A percentile compares a stretch with the other conserved stretches of the same genome.
phyloP scores from a whole-genome alignment of 2,113 vertebrate species.

The Mesembrinibis cayennensis region DNA sequence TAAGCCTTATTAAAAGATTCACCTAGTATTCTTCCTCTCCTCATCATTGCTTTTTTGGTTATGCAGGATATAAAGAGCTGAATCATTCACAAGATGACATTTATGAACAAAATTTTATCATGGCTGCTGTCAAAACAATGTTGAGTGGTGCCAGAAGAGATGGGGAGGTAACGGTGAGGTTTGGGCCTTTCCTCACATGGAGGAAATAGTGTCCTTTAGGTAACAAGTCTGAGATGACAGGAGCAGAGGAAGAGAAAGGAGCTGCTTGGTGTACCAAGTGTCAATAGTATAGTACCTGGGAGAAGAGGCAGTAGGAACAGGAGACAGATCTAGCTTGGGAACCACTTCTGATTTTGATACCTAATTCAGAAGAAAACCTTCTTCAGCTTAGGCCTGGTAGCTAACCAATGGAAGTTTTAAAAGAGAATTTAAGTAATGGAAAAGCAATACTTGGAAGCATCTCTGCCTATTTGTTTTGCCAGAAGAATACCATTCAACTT shows the following conservation, averaged over 20 bases:
- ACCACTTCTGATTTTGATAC: not conserved
- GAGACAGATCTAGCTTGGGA: not conserved
- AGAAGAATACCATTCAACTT: not conserved
- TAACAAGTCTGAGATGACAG: not conserved
- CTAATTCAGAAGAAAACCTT: not conserved
- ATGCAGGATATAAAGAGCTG: not conserved
- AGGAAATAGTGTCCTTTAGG: not conserved
- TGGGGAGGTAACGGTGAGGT: not conserved
- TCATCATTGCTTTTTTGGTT: not conserved
- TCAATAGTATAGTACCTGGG: not conserved
- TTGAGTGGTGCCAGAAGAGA: not conserved
- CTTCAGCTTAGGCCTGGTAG: not conserved
- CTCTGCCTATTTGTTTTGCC: not conserved
- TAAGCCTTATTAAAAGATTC: not conserved
- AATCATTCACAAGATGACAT: not conserved
- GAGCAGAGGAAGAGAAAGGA: not conserved
- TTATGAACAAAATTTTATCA: not conserved
- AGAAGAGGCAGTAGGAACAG: not conserved
- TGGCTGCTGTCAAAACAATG: not conserved
- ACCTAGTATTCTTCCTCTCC: not conserved
- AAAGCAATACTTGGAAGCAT: not conserved
- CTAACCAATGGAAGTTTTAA: not conserved
- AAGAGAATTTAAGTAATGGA: not conserved
- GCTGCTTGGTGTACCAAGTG: not conserved
- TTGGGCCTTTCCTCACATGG: not conserved